Base-by-base conservation (phyloP, 2,888 invertebrate species). In the Brachyptera risi region DNA sequence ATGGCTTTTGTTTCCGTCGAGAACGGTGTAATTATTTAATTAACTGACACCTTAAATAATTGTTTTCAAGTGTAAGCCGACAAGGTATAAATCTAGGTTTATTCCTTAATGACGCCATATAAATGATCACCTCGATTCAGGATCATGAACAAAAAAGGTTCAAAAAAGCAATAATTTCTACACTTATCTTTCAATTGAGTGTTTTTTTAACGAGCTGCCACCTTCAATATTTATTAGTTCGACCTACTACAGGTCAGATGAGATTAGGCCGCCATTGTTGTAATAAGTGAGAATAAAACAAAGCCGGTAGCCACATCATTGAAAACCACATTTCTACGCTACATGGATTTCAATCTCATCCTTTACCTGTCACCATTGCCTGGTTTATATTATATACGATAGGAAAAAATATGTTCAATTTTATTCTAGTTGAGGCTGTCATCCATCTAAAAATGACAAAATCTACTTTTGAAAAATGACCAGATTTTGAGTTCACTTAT, bases 1-100 rank as follows among this genome's bases (percentile, higher is more conserved):
- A 47, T 47, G 21, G 54, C 54, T 35, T 35, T 54, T 54, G 54
- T 54, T 54, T 54, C 15, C 54, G 3, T n/a, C 54, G 26, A 51
- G 27, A 5, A 27, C 27, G 27, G 27, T n/a, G 54, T 54, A 54
- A 54, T 54, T 54, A 54, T 54, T 54, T 54, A 35, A 54, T 54
- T 54, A 35, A 54, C 54, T 54, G 54, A 54, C 54, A 54, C 54
- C 54, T 54, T 54, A 54, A 37, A 35, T 54, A 54, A 54, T 54
- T 31, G 54, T 35, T 54, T 54, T 37, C 54, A 38, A 54, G 23
- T 54, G 54, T 37, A 35, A 19, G 31, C 54, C 35, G 35, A 19
- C 35, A 35, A 37, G 54, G 35, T 7, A 54, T n/a, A n/a, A n/a
- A n/a, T n/a, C n/a, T n/a, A n/a, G n/a, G n/a, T n/a, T n/a, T 24